Evolutionary conservation across 2,113 vertebrate species (phyloP), one percentile per base, ranked within the genome.

Genomic region (Phalacrocorax pelagicus): DNA sequence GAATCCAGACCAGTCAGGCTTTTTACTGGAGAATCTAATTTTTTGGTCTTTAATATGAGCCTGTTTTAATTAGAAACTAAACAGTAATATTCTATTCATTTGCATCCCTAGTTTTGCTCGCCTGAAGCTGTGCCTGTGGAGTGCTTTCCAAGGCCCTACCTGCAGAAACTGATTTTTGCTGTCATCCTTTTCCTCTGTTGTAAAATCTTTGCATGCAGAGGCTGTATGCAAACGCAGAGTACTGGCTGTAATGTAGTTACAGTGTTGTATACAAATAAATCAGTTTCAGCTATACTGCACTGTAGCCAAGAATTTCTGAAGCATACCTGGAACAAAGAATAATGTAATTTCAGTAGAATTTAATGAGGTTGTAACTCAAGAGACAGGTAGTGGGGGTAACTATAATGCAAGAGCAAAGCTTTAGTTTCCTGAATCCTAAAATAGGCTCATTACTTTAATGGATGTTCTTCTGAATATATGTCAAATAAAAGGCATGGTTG

Each of bases 341-440:
- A 88, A n/a, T 78, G 24, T 30, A 26, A 90, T 87, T 96, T 87
- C 26, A 61, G 29, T 38, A 42, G 38, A 82, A 65, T 82, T 80
- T 93, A 96, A 95, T 62, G 79, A 86, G 77, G 27, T 42, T 96
- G 23, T 80, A 74, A 88, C 71, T 93, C 63, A 51, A 88, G 58
- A 96, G 66, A 46, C 34, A 88, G 63, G 80, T 75, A 95, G 75
- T 72, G 55, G 69, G 70, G 74, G 96, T 63, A 80, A 88, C 58
- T 94, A 69, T 71, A 94, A 91, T 30, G 59, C 22, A 82, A 88
- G 75, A 94, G 51, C 67, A 97, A 90, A 85, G 81, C 29, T 71
- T 66, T 66, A 32, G 58, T 52, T 69, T 93, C 82, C 87, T 87
- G 62, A 66, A 66, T 82, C 73, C 47, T 91, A 65, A 92, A 94